Conservation (phyloP, 1,140 invertebrate species). For the Apis cerana region DNA sequence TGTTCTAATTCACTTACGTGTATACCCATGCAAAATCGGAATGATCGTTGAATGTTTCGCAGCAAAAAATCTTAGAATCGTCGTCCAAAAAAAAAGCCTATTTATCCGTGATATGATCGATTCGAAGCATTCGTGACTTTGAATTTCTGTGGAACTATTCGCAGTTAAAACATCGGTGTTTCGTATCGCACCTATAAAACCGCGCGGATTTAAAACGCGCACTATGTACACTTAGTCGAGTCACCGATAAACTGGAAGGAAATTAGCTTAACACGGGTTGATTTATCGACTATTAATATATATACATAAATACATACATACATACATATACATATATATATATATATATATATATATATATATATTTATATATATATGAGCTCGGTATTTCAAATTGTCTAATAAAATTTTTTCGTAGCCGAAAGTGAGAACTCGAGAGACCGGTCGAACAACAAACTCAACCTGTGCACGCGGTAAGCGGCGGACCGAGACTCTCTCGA, state of each 20-base stretch:
- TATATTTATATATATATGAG: too few species aligned
- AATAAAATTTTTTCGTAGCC: slow-evolving; percentile 14
- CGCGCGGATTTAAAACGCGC: slow-evolving; percentile 6
- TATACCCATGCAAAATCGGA: slow-evolving; percentile 67
- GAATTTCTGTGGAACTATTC: too few species aligned
- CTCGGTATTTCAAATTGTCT: background rate
- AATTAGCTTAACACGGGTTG: background rate
- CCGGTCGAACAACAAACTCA: slow-evolving; percentile 75
- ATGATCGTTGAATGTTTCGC: background rate
- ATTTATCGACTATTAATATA: slow-evolving; percentile 1
- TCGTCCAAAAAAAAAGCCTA: background rate
- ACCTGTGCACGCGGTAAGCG: slow-evolving; percentile 73
- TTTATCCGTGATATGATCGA: background rate
- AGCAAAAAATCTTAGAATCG: background rate
- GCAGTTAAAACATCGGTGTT: too few species aligned
- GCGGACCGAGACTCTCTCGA: slow-evolving; percentile 74
- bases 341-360: slow-evolving; percentile 23
- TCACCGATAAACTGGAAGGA: background rate
- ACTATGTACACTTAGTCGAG: slow-evolving; percentile 24
- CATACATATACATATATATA: too few species aligned
- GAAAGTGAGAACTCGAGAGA: slow-evolving; percentile 32
- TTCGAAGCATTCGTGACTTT: background rate
- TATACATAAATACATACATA: background rate
- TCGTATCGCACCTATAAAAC: too few species aligned
- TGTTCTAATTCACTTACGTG: slow-evolving; percentile 60